Conservation (phyloP, 2,797 vertebrate species). For the Hoplostethus mediterraneus region DNA sequence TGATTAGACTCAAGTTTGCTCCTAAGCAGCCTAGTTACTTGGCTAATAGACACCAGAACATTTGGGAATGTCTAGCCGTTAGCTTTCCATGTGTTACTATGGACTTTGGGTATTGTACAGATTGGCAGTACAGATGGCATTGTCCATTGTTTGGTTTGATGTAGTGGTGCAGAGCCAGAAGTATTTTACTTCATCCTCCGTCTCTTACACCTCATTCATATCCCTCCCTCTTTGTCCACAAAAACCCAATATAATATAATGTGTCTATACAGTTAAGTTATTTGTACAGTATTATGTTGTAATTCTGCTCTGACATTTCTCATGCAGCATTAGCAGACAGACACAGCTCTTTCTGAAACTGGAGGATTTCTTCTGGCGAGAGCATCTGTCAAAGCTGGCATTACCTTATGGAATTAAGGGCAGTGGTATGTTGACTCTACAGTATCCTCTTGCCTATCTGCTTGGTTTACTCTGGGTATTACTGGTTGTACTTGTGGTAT, state of each 20-base stretch:
- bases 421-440: conserved; percentile 86
- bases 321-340: conserved; percentile 88
- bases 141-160: conserved; percentile 62
- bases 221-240: background rate
- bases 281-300: conserved; percentile 20
- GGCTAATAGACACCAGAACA: conserved; percentile 61
- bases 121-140: conserved; percentile 47
- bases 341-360: conserved; percentile 91
- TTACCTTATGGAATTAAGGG: conserved; percentile 94
- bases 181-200: conserved; percentile 22
- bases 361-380: conserved; percentile 93
- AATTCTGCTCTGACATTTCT: conserved; percentile 45
- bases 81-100: conserved; percentile 36
- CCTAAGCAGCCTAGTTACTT: conserved; percentile 52
- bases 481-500: background rate
- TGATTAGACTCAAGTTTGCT: conserved; percentile 19
- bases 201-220: conserved; percentile 15
- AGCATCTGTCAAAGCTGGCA: conserved; percentile 82
- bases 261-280: conserved; percentile 18
- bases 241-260: conserved; percentile 25
- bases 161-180: background rate
- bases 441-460: conserved; percentile 25
- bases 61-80: conserved; percentile 27
- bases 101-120: conserved; percentile 11
- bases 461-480: background rate